Base-by-base conservation (phyloP, 2,888 invertebrate species). In the Mimumesa dahlbomi region DNA sequence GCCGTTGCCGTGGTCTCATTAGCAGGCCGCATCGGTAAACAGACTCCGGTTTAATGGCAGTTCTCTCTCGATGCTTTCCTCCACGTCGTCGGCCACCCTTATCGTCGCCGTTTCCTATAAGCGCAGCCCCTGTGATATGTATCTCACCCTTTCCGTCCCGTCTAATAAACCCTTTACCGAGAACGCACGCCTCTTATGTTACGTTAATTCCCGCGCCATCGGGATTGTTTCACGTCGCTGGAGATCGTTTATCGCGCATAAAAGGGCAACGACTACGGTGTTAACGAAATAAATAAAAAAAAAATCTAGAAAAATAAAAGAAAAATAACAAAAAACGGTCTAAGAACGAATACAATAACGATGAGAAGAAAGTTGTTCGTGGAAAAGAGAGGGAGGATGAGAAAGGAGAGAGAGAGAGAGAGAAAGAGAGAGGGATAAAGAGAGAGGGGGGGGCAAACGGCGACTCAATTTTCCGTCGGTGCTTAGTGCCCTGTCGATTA, bases 401-500 rank as follows among this genome's bases (percentile, higher is more conserved):
- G 16, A 22, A 22, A 14, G 18, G 7, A n/a, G 18, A 19, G 49
- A 31, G 46, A 49, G 42, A 13, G 31, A 6, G 36, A 40, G 45
- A 13, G 54, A 2, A 11, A 46, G 53, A 46, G 40, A 40, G 9
- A n/a, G 29, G n/a, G 16, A 25, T 40, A 21, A 45, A 16, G 21
- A 16, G 16, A 19, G 52, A 52, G 72, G 56, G 73, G 68, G 66
- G 75, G 59, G 63, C 49, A 29, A 48, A 58, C 40, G 34, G 62
- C 68, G 74, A n/a, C n/a, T n/a, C n/a, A n/a, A n/a, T n/a, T n/a
- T n/a, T n/a, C n/a, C n/a, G n/a, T n/a, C n/a, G n/a, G n/a, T n/a
- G n/a, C n/a, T n/a, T 78, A 77, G 79, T 76, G 68, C 75, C 31
- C 64, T 18, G 62, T 72, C 76, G 74, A 79, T 81, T 81, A 81